These are phyloP conservation scores for Tauraco erythrolophus DNA, from an alignment of 2,113 vertebrate species.

Conservation along the genomic window DNA sequence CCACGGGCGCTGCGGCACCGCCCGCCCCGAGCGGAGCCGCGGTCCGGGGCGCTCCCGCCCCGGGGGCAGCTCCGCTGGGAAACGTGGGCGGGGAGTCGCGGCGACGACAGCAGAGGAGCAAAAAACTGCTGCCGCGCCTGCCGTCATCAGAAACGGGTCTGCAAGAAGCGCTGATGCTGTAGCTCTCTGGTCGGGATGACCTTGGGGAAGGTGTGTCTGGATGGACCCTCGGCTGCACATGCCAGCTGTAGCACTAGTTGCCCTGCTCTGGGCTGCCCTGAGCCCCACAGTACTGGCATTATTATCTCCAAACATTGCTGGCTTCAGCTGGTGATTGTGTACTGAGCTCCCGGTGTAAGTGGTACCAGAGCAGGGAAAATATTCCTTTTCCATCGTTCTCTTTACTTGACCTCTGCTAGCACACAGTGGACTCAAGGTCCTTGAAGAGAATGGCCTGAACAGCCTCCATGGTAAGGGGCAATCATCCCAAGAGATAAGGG, in stretches of 20 bases:
- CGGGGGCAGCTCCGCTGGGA: neutral
- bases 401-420: neutral
- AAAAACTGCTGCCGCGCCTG: neutral
- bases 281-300: neutral
- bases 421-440: neutral
- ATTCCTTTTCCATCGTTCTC: neutral
- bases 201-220: neutral
- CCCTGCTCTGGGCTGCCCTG: neutral
- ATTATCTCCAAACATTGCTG: neutral
- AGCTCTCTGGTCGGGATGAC: neutral
- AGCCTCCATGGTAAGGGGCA: neutral
- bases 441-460: neutral
- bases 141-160: neutral
- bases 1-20: neutral
- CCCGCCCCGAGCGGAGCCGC: neutral
- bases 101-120: neutral
- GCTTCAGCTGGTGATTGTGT: neutral
- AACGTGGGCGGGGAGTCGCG: neutral
- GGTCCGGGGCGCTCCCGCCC: too few species aligned
- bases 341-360: neutral
- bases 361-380: neutral
- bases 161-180: neutral
- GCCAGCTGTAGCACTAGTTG: neutral
- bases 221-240: neutral
- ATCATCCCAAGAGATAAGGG: fast-evolving